Base-by-base conservation (phyloP, 2,888 invertebrate genomes). In the Volucella bombylans region DNA sequence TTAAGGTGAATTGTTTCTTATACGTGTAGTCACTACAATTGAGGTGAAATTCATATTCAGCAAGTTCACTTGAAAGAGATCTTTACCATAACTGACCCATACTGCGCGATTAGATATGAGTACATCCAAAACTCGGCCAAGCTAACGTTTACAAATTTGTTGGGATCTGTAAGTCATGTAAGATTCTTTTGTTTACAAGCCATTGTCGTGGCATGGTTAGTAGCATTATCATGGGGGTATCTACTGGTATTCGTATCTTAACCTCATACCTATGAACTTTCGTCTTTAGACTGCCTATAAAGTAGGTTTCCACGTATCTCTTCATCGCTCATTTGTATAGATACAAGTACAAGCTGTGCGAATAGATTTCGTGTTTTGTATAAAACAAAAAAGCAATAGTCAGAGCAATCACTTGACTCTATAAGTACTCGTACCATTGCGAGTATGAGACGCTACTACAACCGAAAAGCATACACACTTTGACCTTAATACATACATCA, bases 401-500 rank as follows among this genome's bases (percentile, higher is more conserved):
- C 49, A 59, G 59, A 65, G 59, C 65, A 57, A 71, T 76, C 69
- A 65, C 65, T 82, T 82, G 81, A 82, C 76, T 76, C 71, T 41
- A 76, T 77, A 65, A 76, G 69, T 81, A 65, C 64, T 64, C 52
- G 57, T 64, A 57, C 69, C 31, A 31, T 31, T 31, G 31, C 31
- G 6, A 31, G 31, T 31, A 31, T 31, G 31, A 31, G 31, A 76
- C 54, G 79, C 61, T 71, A 61, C 79, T 31, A 4, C 71, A 12
- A 50, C 62, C 69, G 50, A 71, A 71, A 80, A 83, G 71, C 76
- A 76, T 80, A 81, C 71, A 68, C 59, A 61, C 31, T 68, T 68
- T 85, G 85, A 85, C 85, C 85, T 85, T 85, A 85, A 85, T 85
- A 77, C 85, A 85, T 81, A 85, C 85, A 85, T 85, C 85, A 85